Evolutionary conservation across 2,113 vertebrate species (phyloP).

Genomic region (Lophochroa leadbeateri): DNA sequence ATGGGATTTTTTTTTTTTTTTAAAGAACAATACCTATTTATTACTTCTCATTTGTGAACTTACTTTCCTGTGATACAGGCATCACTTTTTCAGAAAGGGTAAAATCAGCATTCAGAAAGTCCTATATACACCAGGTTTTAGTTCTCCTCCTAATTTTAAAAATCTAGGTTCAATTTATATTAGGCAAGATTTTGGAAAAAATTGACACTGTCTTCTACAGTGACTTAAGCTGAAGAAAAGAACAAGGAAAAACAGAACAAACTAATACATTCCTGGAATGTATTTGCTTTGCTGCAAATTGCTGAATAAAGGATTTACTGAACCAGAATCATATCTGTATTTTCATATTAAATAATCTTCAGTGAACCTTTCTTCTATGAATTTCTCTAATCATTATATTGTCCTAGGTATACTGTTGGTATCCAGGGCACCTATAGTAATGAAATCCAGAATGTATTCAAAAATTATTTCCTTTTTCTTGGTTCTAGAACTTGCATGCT

Average conservation of each 20-base stretch:
- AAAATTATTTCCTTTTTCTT: neutral
- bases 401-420: neutral
- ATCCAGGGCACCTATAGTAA: neutral
- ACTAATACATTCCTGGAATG: neutral
- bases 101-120: neutral
- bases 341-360: neutral
- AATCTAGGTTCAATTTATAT: neutral
- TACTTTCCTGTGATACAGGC: neutral
- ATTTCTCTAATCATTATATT: neutral
- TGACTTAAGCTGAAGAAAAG: neutral
- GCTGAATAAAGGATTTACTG: neutral
- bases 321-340: neutral
- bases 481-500: neutral
- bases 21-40: neutral
- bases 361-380: neutral
- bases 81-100: neutral
- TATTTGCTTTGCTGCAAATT: neutral
- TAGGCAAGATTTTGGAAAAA: neutral
- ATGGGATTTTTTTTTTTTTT: neutral
- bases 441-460: neutral
- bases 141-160: neutral
- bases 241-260: neutral
- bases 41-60: neutral
- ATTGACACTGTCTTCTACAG: neutral
- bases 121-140: neutral